phyloP scores from a whole-genome alignment of 2,113 vertebrate genomes.

The Columba livia region DNA sequence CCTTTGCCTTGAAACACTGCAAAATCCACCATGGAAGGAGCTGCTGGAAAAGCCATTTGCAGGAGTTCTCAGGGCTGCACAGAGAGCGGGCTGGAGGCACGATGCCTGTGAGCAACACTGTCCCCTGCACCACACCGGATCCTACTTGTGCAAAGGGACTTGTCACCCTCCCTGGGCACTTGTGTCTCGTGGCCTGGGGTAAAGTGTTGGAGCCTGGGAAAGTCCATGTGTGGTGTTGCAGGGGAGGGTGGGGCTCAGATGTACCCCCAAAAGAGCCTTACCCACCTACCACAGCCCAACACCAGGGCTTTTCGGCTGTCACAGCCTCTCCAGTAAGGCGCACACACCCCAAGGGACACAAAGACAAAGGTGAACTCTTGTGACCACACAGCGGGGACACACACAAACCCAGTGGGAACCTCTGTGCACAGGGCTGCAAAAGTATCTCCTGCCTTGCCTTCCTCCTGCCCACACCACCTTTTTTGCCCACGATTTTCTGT shows the following conservation, averaged over 20 bases:
- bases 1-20: background rate
- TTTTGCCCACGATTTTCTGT: background rate
- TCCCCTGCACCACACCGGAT: fast-evolving
- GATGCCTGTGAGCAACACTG: background rate
- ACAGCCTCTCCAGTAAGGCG: background rate
- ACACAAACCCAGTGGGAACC: background rate
- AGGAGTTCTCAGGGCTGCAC: background rate
- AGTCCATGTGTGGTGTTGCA: background rate
- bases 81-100: fast-evolving
- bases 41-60: background rate
- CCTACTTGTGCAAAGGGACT: background rate
- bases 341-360: too few relatives aligned
- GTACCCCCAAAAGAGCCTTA: background rate
- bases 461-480: background rate
- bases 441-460: background rate
- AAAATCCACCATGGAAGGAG: background rate
- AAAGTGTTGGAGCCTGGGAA: background rate
- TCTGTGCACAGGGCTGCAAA: fast-evolving
- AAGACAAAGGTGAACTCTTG: background rate
- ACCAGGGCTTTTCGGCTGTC: background rate
- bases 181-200: background rate
- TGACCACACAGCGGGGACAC: background rate
- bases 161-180: fast-evolving
- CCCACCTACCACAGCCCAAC: background rate
- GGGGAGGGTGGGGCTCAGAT: background rate